Evolutionary conservation across 1,140 invertebrate genomes (phyloP).

Genomic region (Drosophila tani): DNA sequence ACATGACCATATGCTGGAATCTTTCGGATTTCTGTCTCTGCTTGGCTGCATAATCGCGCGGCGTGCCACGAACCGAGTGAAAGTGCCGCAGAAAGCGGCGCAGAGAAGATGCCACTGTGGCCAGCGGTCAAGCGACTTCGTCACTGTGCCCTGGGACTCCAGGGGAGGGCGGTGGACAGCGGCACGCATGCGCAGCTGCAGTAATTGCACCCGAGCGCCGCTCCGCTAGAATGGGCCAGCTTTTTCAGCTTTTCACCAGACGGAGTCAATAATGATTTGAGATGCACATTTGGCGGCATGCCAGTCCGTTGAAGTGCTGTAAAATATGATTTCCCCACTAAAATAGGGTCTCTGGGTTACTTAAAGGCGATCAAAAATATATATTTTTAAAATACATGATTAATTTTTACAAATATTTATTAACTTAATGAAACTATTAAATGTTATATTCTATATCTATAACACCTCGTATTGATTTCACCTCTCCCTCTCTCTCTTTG

Average conservation of each 20-base stretch:
- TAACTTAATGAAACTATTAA: no score
- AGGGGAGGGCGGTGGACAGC: conserved; percentile 54
- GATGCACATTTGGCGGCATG: background rate
- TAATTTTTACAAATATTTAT: no score
- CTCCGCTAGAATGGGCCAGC: conserved; percentile 1
- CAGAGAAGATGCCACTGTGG: conserved; percentile 53
- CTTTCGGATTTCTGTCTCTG: conserved; percentile 45
- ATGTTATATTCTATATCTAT: background rate
- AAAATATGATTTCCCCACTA: no score
- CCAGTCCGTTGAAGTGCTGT: background rate
- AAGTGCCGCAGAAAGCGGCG: conserved; percentile 70
- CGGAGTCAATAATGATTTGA: conserved; percentile 9
- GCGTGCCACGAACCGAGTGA: conserved; percentile 67
- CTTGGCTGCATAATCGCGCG: conserved; percentile 69
- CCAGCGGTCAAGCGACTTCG: conserved; percentile 43
- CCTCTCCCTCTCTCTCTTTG: conserved; percentile 5
- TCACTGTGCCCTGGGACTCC: conserved; percentile 22
- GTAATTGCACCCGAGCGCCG: conserved; percentile 36
- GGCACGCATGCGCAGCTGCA: conserved; percentile 66
- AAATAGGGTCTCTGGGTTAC: no score
- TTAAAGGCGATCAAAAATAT: no score
- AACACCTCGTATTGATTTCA: conserved; percentile 3
- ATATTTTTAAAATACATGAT: no score
- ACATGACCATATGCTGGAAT: conserved; percentile 65
- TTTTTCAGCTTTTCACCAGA: conserved; percentile 8